Conservation (phyloP, 2,113 vertebrate species). For the Colaptes auratus region DNA sequence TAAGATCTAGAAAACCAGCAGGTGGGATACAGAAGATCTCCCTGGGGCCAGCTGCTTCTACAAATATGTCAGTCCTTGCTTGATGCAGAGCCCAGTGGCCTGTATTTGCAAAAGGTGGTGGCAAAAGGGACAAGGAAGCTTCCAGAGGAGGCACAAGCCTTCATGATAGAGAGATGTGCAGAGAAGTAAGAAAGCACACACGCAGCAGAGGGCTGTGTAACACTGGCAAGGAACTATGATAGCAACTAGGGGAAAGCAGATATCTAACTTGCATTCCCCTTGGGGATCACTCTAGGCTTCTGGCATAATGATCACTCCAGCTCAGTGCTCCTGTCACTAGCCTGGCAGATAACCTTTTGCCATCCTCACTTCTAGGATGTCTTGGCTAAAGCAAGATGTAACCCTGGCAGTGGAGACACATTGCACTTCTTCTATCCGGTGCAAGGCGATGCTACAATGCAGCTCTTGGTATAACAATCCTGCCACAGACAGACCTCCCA, state of each 20-base stretch:
- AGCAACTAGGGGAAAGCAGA: neutral
- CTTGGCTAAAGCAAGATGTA: neutral
- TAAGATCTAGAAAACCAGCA: neutral
- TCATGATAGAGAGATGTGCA: neutral
- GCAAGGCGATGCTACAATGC: neutral
- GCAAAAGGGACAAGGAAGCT: neutral
- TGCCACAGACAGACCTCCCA: neutral
- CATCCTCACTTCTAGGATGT: neutral
- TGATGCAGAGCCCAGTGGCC: neutral
- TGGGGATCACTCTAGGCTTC: neutral
- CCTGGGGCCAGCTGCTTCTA: neutral
- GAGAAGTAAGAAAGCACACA: neutral
- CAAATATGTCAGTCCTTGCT: neutral
- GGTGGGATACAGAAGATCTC: neutral
- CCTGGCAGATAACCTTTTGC: neutral
- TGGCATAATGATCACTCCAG: neutral
- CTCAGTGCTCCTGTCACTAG: neutral
- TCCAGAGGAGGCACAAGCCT: neutral
- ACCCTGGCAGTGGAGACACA: neutral
- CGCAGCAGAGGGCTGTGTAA: fast-evolving
- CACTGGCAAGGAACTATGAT: neutral
- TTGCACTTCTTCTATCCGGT: neutral
- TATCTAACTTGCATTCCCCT: neutral
- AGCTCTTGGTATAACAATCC: neutral
- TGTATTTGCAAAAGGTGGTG: neutral